Base-by-base conservation (phyloP, 1,140 invertebrate genomes). In the Leptinotarsa undecemlineata region DNA sequence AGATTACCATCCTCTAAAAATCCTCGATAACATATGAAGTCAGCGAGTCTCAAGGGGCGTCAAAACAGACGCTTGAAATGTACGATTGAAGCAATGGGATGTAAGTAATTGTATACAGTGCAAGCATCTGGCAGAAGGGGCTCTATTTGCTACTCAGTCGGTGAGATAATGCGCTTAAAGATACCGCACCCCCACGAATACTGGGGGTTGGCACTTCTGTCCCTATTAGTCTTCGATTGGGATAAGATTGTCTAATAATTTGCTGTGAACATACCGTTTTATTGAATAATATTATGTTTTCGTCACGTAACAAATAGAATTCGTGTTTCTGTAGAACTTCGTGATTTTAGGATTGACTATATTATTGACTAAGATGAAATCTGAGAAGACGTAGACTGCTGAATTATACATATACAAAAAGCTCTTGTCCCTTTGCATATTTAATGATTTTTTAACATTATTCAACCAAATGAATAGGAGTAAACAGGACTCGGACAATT, bases 131-230 rank as follows among this genome's bases (percentile, higher is more conserved):
- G 78, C 72, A 68, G 33, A 42, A 72, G 76, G 73, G 75, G 73
- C 63, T 75, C 72, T 74, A 72, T 51, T 51, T 70, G 47, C 42
- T 33, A 74, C 61, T 68, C 74, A 79, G 72, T 77, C 76, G 74
- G 76, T 77, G 78, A 72, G 73, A 79, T 79, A 79, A 79, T 79
- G 75, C 72, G 78, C 75, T 78, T 79, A 79, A 79, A 79, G 76
- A 76, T 78, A 74, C 78, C 78, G 78, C 78, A 79, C 72, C 72
- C 77, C 76, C 68, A 64, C 74, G 66, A 48, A 51, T 60, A 47
- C 33, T 42, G 33, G 60, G 77, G 75, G 73, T 73, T 75, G 48
- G 63, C 75, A 77, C 67, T 78, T 78, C 77, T n/a, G 61, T 42
- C 75, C 69, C 42, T 69, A 77, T 78, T 78, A 78, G 67, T n/a